These are phyloP conservation scores for Tachyglossus aculeatus DNA, from an alignment of 2,797 vertebrate species.

Conservation along the genomic window DNA sequence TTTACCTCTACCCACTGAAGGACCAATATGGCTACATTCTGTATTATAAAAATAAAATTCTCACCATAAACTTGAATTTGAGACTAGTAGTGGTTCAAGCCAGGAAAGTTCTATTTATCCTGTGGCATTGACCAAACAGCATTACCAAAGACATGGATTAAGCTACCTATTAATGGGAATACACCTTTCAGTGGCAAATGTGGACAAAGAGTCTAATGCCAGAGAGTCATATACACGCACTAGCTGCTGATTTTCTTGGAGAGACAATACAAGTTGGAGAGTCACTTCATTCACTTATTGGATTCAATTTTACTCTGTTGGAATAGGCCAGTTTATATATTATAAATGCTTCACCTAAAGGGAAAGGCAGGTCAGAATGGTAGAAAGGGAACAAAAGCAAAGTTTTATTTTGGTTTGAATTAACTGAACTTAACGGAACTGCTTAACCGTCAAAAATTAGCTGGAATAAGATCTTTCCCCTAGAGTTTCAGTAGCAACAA, in stretches of 20 bases:
- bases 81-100: slow-evolving; percentile 23
- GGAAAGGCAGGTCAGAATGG: slow-evolving; percentile 16
- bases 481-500: slow-evolving; percentile 33
- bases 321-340: slow-evolving; percentile 35
- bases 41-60: slow-evolving; percentile 8
- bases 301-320: no score
- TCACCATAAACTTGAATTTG: slow-evolving; percentile 18
- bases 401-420: no score
- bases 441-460: slow-evolving; percentile 44
- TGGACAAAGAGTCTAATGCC: slow-evolving; percentile 36
- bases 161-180: slow-evolving; percentile 43
- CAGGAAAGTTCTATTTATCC: background rate
- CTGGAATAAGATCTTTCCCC: slow-evolving; percentile 20
- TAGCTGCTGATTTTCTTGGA: slow-evolving; percentile 37
- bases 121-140: slow-evolving; percentile 27
- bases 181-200: slow-evolving; percentile 46
- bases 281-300: no score
- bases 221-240: slow-evolving; percentile 44
- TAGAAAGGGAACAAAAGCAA: slow-evolving; percentile 15
- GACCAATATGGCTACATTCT: slow-evolving; percentile 45
- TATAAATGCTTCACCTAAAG: slow-evolving; percentile 43
- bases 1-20: slow-evolving; percentile 38
- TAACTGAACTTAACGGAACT: no score
- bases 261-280: no score
- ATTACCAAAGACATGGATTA: slow-evolving; percentile 15